Percentiles rank a stretch among this genome's conserved stretches.
These are phyloP conservation scores for Danionella cerebrum DNA, from an alignment of 2,113 vertebrate species.

Conservation along the genomic window DNA sequence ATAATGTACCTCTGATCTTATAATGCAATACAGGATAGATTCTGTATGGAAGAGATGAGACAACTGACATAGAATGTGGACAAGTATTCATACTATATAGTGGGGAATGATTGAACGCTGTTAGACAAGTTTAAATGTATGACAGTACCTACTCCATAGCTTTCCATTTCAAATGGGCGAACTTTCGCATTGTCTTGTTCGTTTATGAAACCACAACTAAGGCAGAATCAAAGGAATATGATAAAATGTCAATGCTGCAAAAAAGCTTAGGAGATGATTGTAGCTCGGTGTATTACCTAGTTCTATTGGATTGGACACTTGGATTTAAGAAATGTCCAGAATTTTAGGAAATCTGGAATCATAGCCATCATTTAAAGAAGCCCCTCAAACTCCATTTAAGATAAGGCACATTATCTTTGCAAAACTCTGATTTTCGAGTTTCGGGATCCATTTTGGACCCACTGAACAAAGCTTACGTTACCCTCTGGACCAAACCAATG, in stretches of 20 bases:
- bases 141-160: too few species aligned
- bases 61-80: too few species aligned
- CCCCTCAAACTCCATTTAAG: constrained; percentile 23
- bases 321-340: neutral
- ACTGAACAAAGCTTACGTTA: constrained; percentile 39
- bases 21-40: too few species aligned
- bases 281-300: constrained; percentile 1
- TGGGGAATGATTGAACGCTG: too few species aligned
- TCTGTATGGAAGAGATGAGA: too few species aligned
- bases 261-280: constrained; percentile 19
- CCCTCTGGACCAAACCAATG: constrained; percentile 49
- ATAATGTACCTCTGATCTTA: too few species aligned
- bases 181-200: too few species aligned
- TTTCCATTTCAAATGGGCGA: too few species aligned
- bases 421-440: constrained; percentile 43
- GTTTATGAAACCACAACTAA: too few species aligned
- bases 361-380: constrained; percentile 27
- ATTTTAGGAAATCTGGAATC: neutral
- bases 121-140: too few species aligned
- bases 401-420: constrained; percentile 55
- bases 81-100: too few species aligned
- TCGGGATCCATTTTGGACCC: constrained; percentile 43
- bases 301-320: constrained; percentile 18
- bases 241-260: constrained; percentile 11
- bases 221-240: constrained; percentile 54